Base-by-base conservation (phyloP, 2,113 vertebrate genomes). In the Bos javanicus region DNA sequence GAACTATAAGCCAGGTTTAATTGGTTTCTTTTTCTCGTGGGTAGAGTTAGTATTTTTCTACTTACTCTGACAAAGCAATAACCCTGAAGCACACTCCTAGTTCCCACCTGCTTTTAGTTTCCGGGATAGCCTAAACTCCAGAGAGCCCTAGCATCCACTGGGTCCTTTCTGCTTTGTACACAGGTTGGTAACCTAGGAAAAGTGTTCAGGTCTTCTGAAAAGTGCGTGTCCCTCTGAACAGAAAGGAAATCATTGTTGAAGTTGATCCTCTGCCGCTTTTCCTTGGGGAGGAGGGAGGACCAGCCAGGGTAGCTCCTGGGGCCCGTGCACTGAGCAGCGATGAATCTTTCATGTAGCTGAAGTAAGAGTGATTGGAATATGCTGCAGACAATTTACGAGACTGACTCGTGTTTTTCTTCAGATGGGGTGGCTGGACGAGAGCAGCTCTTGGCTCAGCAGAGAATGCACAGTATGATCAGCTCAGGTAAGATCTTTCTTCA, bases 341-440 rank as follows among this genome's bases (percentile, higher is more conserved):
- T 99, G 99, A 99, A 98, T 98, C 98, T 99, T 98, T 99, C 97
- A 82, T 99, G 99, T 99, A 98, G 99, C 99, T 99, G 99, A 99
- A 99, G 99, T 99, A 98, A 98, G 98, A 99, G 99, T 99, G 99
- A 99, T 98, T 99, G 99, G 99, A 99, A 99, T 99, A 99, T 99
- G 99, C 99, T 99, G 99, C 99, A 99, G 99, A 99, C 99, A 98
- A 99, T 99, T 99, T 99, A 99, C 98, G 99, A 99, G 99, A 99
- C 99, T 98, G 99, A 99, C 99, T 99, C 99, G 98, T 99, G 99
- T 99, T 99, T 99, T 99, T 99, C 99, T 98, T 99, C 99, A 99
- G 99, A 99, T 99, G 98, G 99, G 98, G 99, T 99, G 99, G 99
- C 99, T 98, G 99, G 99, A 99, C 99, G 99, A 95, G 99, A 99